Evolutionary conservation across 2,113 vertebrate species (phyloP).

Genomic region (Acanthisitta chloris): DNA sequence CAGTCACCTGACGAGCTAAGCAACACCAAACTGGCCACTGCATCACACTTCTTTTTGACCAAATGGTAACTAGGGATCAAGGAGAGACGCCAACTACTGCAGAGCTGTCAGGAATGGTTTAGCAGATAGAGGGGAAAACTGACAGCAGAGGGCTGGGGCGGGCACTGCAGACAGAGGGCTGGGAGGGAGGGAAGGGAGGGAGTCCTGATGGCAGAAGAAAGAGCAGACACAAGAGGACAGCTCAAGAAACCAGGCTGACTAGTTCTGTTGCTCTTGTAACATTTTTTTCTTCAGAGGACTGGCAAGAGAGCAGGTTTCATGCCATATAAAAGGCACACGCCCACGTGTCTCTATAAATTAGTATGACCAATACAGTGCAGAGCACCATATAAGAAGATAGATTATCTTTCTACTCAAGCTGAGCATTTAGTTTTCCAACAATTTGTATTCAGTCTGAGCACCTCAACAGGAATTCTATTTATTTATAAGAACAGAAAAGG

Average conservation of each 20-base stretch:
- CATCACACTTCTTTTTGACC: not conserved
- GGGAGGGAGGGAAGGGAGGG: not conserved
- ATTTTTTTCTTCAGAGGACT: not conserved
- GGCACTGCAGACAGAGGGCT: not conserved
- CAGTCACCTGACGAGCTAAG: not conserved
- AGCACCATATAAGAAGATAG: not conserved
- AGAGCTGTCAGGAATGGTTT: not conserved
- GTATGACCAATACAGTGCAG: not conserved
- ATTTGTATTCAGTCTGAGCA: not conserved
- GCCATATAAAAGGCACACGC: not conserved
- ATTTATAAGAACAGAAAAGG: not conserved
- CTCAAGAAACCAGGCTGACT: not conserved
- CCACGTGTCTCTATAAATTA: not conserved
- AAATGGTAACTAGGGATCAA: not conserved
- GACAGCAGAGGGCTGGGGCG: rapidly evolving
- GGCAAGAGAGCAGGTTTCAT: constrained; percentile 2
- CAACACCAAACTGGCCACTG: not conserved
- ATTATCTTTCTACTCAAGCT: not conserved
- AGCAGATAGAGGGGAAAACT: not conserved
- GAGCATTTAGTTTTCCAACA: not conserved
- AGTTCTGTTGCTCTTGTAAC: not conserved
- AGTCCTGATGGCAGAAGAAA: not conserved
- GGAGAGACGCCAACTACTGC: not conserved
- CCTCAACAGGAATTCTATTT: not conserved
- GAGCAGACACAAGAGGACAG: not conserved